Evolutionary conservation across 2,797 vertebrate species (phyloP).

Genomic region (Steatocranus sp.): DNA sequence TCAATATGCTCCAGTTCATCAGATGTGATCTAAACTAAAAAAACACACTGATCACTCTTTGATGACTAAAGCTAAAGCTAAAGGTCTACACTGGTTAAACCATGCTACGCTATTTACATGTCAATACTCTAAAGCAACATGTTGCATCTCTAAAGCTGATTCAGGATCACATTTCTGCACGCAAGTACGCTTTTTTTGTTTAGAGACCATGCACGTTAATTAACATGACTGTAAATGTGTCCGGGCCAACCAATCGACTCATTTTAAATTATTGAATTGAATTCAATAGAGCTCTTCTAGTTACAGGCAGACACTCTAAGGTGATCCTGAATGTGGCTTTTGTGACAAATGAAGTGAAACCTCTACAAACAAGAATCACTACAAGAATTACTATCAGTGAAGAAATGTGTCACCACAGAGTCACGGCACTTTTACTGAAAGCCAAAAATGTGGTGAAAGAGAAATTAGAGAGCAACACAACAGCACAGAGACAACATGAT

Average conservation of each 20-base stretch:
- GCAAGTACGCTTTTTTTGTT: not conserved
- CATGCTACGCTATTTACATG: not conserved
- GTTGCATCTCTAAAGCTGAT: constrained; percentile 18
- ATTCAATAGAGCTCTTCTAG: not conserved
- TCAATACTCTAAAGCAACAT: not conserved
- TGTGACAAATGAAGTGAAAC: not conserved
- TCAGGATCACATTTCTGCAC: constrained; percentile 39
- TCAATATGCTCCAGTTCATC: not conserved
- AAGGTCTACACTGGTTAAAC: not conserved
- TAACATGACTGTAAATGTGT: not conserved
- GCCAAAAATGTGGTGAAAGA: constrained; percentile 1
- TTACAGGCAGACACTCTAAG: not conserved
- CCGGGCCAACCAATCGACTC: not conserved
- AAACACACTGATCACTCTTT: not conserved
- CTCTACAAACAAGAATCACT: not conserved
- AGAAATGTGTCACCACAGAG: constrained; percentile 23
- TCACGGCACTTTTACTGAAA: constrained; percentile 38
- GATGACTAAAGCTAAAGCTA: not conserved
- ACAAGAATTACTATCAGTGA: not conserved
- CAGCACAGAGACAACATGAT: not conserved
- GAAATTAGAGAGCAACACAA: not conserved
- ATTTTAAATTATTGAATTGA: not conserved
- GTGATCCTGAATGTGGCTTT: constrained; percentile 36
- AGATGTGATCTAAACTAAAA: not conserved
- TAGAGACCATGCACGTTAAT: not conserved